Base-by-base conservation (phyloP, 2,113 vertebrate species). In the Pycnonotus jocosus region DNA sequence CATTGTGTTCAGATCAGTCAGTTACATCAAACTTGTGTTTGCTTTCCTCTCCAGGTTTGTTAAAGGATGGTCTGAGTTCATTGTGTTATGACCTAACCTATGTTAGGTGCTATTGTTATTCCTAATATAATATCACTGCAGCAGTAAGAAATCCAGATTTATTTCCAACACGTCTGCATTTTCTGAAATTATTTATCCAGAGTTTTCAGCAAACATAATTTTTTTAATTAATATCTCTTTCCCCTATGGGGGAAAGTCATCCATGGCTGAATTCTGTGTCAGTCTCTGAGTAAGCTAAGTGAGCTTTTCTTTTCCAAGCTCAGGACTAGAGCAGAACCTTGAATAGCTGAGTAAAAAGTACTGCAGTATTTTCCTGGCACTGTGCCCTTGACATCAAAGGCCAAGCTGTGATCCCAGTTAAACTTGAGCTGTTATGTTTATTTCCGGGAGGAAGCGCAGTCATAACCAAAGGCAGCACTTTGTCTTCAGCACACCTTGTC, bases 291-390 rank as follows among this genome's bases (percentile, higher is more conserved):
- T 65, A 78, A 92, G 64, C 56, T 45, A 82, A 80, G 28, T 51
- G 68, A 88, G 45, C 31, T 86, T 87, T 84, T 57, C 22, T 78
- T 86, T 93, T 86, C 88, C 37, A 54, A 65, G 65, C 50, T 70
- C 18, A 6, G 21, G 64, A 58, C 72, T 74, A 76, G 71, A 86
- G 51, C 53, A 48, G 35, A 77, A 37, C 64, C 68, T 86, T 47
- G 44, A 86, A 83, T 51, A 88, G 84, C 68, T 21, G 62, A 73
- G 51, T 74, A 60, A 71, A 73, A 86, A 61, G 31, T 53, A 40
- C 38, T 90, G 86, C 42, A 56, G 82, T 64, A 76, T 96, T 96
- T 95, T 95, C 88, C 93, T 96, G 90, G 93, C 93, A 65, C 92
- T 33, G 5, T 3, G 91, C 90, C 90, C 47, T 56, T 82, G 60